Evolutionary conservation across 2,888 invertebrate genomes (phyloP).

Genomic region (Nephrotoma flavescens): DNA sequence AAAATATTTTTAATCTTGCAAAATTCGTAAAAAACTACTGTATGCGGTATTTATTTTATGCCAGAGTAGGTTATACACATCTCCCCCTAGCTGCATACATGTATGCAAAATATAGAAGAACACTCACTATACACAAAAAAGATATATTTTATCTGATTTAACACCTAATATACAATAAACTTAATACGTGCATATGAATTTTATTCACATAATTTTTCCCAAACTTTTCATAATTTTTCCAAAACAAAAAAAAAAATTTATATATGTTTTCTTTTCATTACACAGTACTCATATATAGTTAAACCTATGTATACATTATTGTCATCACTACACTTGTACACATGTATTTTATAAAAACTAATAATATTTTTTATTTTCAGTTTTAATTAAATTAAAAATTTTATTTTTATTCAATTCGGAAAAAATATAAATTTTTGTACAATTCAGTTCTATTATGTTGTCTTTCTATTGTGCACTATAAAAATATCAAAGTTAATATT

Average conservation of each 20-base stretch:
- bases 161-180: slow-evolving; percentile 36
- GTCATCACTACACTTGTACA: neutral
- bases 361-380: neutral
- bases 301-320: neutral
- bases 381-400: neutral
- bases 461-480: neutral
- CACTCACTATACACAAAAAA: neutral
- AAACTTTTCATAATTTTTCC: neutral
- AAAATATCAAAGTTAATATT: neutral
- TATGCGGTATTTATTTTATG: slow-evolving; percentile 1
- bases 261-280: neutral
- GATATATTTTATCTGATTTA: slow-evolving; percentile 32
- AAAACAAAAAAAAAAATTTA: neutral
- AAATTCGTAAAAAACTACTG: neutral
- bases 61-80: neutral
- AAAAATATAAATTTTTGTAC: neutral
- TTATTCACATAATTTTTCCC: neutral
- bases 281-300: neutral
- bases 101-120: neutral
- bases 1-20: neutral
- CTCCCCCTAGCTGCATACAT: neutral
- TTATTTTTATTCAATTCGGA: neutral
- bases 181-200: slow-evolving; percentile 20
- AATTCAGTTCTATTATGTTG: neutral
- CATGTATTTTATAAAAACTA: neutral